Evolutionary conservation across 2,888 invertebrate species (phyloP).

Genomic region (Gnatocerus cornutus): DNA sequence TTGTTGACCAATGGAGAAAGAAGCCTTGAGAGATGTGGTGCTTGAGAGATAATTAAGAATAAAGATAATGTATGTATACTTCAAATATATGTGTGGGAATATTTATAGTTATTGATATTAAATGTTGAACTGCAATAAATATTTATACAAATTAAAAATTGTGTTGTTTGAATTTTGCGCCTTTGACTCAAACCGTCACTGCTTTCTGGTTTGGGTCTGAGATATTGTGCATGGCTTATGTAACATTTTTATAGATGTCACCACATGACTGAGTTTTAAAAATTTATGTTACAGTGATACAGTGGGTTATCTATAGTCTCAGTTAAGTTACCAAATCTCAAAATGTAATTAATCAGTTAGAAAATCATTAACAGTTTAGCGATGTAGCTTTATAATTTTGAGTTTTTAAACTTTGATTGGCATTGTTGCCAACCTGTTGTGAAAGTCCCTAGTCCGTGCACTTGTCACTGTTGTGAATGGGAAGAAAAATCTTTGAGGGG

Average conservation of each 20-base stretch:
- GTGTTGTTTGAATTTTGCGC: conserved; percentile 1
- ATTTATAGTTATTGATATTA: conserved; percentile 49
- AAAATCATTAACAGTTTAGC: no score
- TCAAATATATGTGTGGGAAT: conserved; percentile 47
- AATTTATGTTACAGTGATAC: no score
- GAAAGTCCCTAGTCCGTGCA: conserved; percentile 20
- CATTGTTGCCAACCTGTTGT: background rate
- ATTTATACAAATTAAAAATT: conserved; percentile 31
- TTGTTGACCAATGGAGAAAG: conserved; percentile 53
- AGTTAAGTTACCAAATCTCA: no score
- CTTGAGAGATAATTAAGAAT: conserved; percentile 48
- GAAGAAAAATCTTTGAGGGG: conserved; percentile 40
- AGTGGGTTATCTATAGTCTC: no score
- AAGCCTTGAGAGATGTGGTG: conserved; percentile 53
- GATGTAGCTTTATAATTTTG: no score
- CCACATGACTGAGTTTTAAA: no score
- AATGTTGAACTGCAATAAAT: conserved; percentile 49
- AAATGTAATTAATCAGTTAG: no score
- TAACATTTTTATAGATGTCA: no score
- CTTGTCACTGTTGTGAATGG: conserved; percentile 16
- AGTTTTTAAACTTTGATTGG: no score
- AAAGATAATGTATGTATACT: conserved; percentile 49
- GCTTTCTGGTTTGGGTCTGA: no score
- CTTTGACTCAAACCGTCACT: no score
- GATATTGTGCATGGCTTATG: no score